Conservation (phyloP, 2,797 vertebrate genomes). For the Protosalanx chinensis region DNA sequence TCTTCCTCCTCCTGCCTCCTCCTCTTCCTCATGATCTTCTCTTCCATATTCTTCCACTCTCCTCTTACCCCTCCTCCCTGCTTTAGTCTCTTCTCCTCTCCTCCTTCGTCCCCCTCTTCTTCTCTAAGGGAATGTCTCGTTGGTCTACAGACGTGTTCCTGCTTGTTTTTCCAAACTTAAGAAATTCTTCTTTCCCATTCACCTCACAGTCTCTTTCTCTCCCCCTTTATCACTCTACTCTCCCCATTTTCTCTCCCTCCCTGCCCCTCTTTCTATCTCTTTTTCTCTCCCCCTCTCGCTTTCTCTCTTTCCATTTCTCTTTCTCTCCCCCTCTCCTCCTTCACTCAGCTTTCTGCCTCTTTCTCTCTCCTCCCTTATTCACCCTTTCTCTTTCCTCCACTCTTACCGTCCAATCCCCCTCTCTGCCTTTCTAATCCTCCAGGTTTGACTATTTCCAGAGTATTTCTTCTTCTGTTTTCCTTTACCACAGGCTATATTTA, state of each 20-base stretch:
- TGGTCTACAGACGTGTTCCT: not conserved
- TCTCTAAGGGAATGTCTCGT: not conserved
- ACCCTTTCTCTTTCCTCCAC: slow-evolving; percentile 6
- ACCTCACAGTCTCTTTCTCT: not conserved
- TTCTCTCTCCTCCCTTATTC: not conserved
- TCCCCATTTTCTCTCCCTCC: not conserved
- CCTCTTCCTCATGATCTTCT: too few species aligned
- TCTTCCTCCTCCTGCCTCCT: not conserved
- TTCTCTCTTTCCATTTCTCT: not conserved
- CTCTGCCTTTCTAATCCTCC: not conserved
- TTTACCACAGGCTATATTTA: slow-evolving; percentile 28
- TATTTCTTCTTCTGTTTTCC: slow-evolving; percentile 10
- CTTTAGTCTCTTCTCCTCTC: not conserved
- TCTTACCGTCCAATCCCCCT: not conserved
- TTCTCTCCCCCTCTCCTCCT: not conserved
- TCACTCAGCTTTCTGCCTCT: not conserved
- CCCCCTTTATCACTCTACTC: not conserved
- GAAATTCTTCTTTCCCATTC: not conserved
- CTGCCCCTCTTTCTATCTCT: not conserved
- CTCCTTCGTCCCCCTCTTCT: not conserved
- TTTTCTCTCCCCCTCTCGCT: not conserved
- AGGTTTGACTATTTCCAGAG: slow-evolving; percentile 1
- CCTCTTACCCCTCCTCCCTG: not conserved
- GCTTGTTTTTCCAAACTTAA: not conserved
- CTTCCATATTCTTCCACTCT: not conserved